Evolutionary conservation across 2,888 invertebrate genomes (phyloP).

Genomic region (Asteroscopus sphinx): DNA sequence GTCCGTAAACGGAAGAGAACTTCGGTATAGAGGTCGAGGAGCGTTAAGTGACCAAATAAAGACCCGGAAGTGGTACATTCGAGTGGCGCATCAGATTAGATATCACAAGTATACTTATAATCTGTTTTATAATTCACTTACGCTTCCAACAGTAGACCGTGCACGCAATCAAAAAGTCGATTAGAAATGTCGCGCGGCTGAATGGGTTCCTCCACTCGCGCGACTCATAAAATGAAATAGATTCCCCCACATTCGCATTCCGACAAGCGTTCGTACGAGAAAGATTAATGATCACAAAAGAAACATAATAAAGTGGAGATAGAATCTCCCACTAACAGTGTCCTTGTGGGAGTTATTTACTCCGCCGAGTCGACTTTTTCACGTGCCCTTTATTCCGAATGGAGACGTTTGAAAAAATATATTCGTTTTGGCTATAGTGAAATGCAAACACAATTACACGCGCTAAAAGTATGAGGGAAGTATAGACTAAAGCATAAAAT

Average conservation of each 20-base stretch:
- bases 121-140: conserved; percentile 64
- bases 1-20: too few species aligned
- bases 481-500: conserved; percentile 20
- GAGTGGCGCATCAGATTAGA: conserved; percentile 50
- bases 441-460: conserved; percentile 47
- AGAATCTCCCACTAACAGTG: conserved; percentile 90
- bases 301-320: conserved; percentile 90
- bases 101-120: conserved; percentile 52
- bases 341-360: conserved; percentile 90
- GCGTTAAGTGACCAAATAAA: not conserved
- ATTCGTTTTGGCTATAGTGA: conserved; percentile 50
- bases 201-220: conserved; percentile 86
- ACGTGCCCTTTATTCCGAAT: conserved; percentile 81
- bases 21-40: not conserved
- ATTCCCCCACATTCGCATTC: conserved; percentile 90
- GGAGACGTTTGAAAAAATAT: conserved; percentile 69
- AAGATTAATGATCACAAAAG: conserved; percentile 90
- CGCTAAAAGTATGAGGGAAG: conserved; percentile 21
- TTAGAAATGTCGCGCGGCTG: conserved; percentile 89
- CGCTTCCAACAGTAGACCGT: conserved; percentile 73
- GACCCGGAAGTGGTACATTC: not conserved
- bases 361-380: conserved; percentile 85
- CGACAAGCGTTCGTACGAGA: conserved; percentile 90
- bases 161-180: conserved; percentile 89
- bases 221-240: conserved; percentile 90